phyloP scores from a whole-genome alignment of 2,113 vertebrate genomes.

The Gulo gulo region DNA sequence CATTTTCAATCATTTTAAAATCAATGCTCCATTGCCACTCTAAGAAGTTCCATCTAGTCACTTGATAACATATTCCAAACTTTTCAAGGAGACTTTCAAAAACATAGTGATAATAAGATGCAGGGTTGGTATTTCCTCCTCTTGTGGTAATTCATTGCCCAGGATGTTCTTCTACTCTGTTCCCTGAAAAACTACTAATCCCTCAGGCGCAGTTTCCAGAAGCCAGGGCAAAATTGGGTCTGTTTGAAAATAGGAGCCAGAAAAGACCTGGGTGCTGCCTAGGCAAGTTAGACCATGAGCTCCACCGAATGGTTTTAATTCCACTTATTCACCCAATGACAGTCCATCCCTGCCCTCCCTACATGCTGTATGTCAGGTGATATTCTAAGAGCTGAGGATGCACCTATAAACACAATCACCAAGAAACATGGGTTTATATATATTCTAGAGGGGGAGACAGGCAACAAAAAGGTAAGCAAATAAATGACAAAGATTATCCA shows the following conservation, averaged over 20 bases:
- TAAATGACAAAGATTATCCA: too few relatives aligned
- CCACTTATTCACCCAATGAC: not conserved
- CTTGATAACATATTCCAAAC: not conserved
- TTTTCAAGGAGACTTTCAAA: not conserved
- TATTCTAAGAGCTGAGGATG: not conserved
- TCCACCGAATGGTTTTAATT: not conserved
- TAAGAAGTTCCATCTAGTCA: not conserved
- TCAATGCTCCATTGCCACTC: not conserved
- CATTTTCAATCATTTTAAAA: constrained; percentile 20
- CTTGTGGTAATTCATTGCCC: not conserved
- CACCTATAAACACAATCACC: not conserved
- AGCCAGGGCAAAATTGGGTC: fast-evolving
- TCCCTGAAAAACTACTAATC: not conserved
- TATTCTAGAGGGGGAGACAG: not conserved
- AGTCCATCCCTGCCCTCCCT: not conserved
- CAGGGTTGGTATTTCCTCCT: not conserved
- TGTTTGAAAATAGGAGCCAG: not conserved
- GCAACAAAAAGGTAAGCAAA: not conserved
- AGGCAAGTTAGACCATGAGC: too few relatives aligned
- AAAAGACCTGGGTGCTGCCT: not conserved
- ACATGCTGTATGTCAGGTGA: not conserved
- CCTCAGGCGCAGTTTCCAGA: not conserved
- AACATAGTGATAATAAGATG: not conserved
- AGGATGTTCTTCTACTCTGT: not conserved
- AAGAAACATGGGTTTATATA: not conserved